Evolutionary conservation across 2,113 vertebrate genomes (phyloP).

Genomic region (Lamprologus tigripictilis): DNA sequence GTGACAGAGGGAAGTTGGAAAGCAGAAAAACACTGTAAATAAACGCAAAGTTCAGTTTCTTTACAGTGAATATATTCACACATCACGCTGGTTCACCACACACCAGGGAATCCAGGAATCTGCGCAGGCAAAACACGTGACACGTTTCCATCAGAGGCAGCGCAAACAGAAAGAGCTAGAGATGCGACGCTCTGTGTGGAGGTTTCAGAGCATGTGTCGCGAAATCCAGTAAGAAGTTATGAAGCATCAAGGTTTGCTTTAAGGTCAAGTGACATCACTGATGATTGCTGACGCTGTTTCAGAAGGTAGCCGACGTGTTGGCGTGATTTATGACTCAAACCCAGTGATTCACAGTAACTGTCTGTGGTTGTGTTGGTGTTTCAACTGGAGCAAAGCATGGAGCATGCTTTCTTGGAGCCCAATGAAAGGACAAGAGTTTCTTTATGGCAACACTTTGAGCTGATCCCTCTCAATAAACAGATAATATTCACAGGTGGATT

Average conservation of each 20-base stretch:
- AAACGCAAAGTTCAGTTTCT: rapidly evolving
- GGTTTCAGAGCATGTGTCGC: background rate
- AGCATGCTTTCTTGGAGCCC: background rate
- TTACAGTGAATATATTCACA: background rate
- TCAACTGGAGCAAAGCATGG: background rate
- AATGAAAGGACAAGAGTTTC: background rate
- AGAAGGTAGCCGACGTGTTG: rapidly evolving
- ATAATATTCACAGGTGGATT: rapidly evolving
- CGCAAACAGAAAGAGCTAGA: background rate
- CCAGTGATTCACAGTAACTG: background rate
- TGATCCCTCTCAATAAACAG: background rate
- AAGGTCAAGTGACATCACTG: background rate
- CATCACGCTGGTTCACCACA: background rate
- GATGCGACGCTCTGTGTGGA: rapidly evolving
- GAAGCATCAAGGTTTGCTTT: background rate
- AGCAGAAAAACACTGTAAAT: background rate
- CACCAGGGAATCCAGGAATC: background rate
- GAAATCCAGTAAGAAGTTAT: rapidly evolving
- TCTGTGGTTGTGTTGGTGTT: background rate
- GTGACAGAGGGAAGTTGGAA: background rate
- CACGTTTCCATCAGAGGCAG: background rate
- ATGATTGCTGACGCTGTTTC: background rate
- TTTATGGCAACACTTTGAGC: background rate
- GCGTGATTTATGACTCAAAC: rapidly evolving
- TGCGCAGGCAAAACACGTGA: background rate